Evolutionary conservation across 2,888 invertebrate genomes (phyloP), one percentile per base, ranked within the genome.

Genomic region (Lasioglossum malachurum): DNA sequence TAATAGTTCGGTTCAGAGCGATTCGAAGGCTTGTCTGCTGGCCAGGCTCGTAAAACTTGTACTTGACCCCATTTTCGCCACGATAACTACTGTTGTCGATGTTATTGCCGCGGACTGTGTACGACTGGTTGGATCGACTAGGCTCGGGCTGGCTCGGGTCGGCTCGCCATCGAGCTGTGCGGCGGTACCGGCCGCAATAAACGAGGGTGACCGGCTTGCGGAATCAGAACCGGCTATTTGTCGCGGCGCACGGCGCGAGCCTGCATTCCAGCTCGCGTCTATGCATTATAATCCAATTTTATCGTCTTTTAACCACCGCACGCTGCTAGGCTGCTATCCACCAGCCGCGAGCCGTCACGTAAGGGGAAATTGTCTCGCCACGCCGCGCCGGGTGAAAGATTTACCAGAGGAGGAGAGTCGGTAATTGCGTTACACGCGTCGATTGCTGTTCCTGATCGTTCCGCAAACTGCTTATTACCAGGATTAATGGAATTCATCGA

Each of bases 251-350:
- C 64, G 71, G 57, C 31, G 64, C 64, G 31, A 64, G 31, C 31
- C 31, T 16, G 31, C 31, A 31, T 64, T 64, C 64, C 64, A 31
- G 64, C 64, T 10, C 82, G 44, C 75, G 76, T 35, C 77, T 72
- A 27, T n/a, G 78, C 80, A 89, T 89, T 87, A 89, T 90, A 87
- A 90, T 90, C 90, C 80, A 76, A 90, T 90, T 89, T 88, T 88
- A 89, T 90, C 79, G 83, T 81, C 82, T 78, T 79, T 89, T 87
- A 87, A 91, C 84, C 80, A 87, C 75, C 83, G 75, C 38, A 31
- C n/a, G 57, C n/a, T n/a, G 57, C 3, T 57, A 57, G 10, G 7
- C 49, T 49, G 49, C 23, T 49, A n/a, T 53, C 60, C 60, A 14
- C 60, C 14, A 60, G 27, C 60, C 60, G 4, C 27, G 12, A 64